Base-by-base conservation (phyloP, 2,888 invertebrate genomes). In the Gymnosoma rotundatum region DNA sequence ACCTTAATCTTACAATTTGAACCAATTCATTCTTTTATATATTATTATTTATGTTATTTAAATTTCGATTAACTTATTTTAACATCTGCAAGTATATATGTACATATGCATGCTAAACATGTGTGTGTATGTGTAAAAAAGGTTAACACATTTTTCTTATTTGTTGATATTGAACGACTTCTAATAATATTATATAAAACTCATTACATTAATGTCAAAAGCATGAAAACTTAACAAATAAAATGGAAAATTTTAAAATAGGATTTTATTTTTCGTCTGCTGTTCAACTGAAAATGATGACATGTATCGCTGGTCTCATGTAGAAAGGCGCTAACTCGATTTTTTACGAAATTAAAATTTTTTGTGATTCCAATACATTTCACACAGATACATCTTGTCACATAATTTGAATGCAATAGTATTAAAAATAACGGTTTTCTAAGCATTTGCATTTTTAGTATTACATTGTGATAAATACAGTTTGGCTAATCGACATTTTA, bases 181-280 rank as follows among this genome's bases (percentile, higher is more conserved):
- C 64, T 78, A 81, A 70, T 84, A 74, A 84, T 78, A 84, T 81
- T 78, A 84, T 74, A 84, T 78, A 84, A 84, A 84, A 84, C 81
- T 84, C 84, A 84, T 84, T 84, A 84, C 73, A 84, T 81, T 74
- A 84, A 81, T 84, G 84, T 84, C 84, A 78, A 73, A 84, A 84
- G 78, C 81, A 83, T 52, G 14, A 78, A 73, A 56, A 32, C 73
- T 54, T 54, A 84, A 81, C 73, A 70, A 78, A 84, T 74, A 73
- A 60, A 73, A 56, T 36, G 69, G 45, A 64, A 81, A 81, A 66
- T 79, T 75, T 63, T 83, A 52, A 25, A 52, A 21, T 32, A 38
- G 12, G 10, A 42, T n/a, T 16, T 36, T 8, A 14, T 76, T n/a
- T 60, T 45, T 14, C 42, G 20, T 45, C 21, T 52, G 14, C 54